Evolutionary conservation across 2,113 vertebrate genomes (phyloP), one percentile per base, ranked within the genome.

Genomic region (Microtus montanus): DNA sequence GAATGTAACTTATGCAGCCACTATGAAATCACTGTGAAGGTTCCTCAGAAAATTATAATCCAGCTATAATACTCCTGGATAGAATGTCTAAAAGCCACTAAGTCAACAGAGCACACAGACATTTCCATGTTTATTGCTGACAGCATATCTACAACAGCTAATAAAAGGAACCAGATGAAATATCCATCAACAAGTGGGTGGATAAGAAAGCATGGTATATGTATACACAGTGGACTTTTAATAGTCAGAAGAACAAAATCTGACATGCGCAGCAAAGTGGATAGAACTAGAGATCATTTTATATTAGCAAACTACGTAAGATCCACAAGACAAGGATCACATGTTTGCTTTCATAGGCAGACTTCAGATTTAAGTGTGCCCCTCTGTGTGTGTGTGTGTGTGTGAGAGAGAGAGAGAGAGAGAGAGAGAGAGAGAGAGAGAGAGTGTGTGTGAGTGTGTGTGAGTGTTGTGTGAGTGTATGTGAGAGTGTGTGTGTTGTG

Each of bases 61-160:
- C 68, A 58, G n/a, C 13, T 41, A 28, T 20, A 88, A 17, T 6
- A 30, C 3, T 20, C 26, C 68, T 88, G 70, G 47, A 9, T 74
- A 58, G 10, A 20, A 35, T 52, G 26, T 35, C 35, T 3, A 2
- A 58, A 71, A 19, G 49, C 7, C 24, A 73, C 24, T 11, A 17
- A 74, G 9, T 41, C 70, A 74, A 58, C 49, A 73, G 19, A 58
- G 13, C 49, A 12, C 70, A 30, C n/a, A 74, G 33, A 88, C 35
- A 74, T 74, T 58, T 20, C 22, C 49, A 7, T 61, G 49, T 58
- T 58, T 30, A 73, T 30, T 88, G 47, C 68, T 41, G 26, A 58
- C n/a, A 30, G 9, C 2, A 5, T 30, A 3, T 30, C 41, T 5
- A 30, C 5, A 10, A 38, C 3, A 3, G 7, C 35, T 58, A 54